These are phyloP conservation scores for Acrocephalus kingi DNA, from an alignment of 2,113 vertebrate genomes.

Conservation along the genomic window DNA sequence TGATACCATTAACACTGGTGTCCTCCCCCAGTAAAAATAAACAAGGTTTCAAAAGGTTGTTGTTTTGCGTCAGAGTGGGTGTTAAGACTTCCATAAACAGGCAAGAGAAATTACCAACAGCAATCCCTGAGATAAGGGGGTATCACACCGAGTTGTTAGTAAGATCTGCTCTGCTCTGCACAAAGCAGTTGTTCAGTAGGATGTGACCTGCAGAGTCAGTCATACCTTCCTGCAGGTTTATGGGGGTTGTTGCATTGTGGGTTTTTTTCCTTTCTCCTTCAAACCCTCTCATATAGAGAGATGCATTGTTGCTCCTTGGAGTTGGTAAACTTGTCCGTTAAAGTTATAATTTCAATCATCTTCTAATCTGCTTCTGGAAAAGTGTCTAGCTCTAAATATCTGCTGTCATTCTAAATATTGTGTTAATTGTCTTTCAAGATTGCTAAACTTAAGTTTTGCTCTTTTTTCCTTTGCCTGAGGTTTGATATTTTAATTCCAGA, in stretches of 20 bases:
- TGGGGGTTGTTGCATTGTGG: rapidly evolving
- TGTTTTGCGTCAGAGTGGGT: not conserved
- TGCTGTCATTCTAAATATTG: not conserved
- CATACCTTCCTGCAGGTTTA: not conserved
- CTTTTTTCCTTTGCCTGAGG: not conserved
- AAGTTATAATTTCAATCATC: not conserved
- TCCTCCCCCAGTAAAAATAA: not conserved
- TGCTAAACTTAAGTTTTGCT: not conserved
- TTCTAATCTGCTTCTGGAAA: not conserved
- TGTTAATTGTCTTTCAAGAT: not conserved
- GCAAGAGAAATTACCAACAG: not conserved
- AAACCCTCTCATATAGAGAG: not conserved
- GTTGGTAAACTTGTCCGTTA: not conserved
- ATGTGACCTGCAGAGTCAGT: not conserved
- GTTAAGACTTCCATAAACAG: not conserved
- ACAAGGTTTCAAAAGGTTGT: not conserved
- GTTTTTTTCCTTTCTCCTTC: rapidly evolving
- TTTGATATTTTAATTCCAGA: not conserved
- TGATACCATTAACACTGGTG: not conserved
- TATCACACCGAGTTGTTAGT: not conserved
- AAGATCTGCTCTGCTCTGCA: not conserved
- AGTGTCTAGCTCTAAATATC: not conserved
- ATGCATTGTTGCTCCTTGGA: not conserved
- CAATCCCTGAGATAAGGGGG: not conserved
- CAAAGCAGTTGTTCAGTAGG: not conserved